Conservation (phyloP, 2,113 vertebrate species). For the Machaerirhynchus nigripectus region DNA sequence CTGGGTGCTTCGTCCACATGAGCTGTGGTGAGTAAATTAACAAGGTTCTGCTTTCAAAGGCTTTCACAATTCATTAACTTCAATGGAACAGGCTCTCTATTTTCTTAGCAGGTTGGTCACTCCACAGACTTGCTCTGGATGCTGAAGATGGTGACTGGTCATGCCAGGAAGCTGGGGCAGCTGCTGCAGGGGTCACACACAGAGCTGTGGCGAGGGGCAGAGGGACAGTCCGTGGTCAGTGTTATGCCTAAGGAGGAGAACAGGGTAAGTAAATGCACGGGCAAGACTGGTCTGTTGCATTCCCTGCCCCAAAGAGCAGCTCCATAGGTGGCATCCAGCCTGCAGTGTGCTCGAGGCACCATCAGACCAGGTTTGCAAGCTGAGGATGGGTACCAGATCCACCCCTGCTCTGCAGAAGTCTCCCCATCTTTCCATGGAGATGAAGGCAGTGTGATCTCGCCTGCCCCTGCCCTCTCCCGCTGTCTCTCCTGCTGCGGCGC, state of each 20-base stretch:
- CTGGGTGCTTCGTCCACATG: conserved; percentile 29
- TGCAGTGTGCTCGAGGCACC: fast-evolving
- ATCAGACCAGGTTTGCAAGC: neutral
- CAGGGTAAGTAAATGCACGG: neutral
- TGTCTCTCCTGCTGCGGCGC: fast-evolving
- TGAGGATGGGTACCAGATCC: fast-evolving
- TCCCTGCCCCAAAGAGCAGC: neutral
- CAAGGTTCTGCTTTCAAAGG: conserved; percentile 64
- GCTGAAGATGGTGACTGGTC: neutral
- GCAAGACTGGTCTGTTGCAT: neutral
- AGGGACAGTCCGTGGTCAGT: fast-evolving
- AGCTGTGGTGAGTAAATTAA: conserved; percentile 52
- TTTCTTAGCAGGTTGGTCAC: conserved; percentile 28
- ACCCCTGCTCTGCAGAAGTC: neutral
- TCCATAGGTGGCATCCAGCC: neutral
- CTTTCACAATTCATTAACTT: conserved; percentile 65
- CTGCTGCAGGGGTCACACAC: neutral
- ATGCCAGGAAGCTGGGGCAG: neutral
- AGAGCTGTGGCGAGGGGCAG: neutral
- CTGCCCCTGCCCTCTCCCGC: neutral
- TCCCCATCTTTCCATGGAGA: neutral
- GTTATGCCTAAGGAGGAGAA: neutral
- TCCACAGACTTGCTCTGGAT: neutral
- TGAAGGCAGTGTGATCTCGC: fast-evolving
- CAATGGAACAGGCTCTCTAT: conserved; percentile 27